Base-by-base conservation (phyloP, 2,797 vertebrate species). In the Antennarius maculatus region DNA sequence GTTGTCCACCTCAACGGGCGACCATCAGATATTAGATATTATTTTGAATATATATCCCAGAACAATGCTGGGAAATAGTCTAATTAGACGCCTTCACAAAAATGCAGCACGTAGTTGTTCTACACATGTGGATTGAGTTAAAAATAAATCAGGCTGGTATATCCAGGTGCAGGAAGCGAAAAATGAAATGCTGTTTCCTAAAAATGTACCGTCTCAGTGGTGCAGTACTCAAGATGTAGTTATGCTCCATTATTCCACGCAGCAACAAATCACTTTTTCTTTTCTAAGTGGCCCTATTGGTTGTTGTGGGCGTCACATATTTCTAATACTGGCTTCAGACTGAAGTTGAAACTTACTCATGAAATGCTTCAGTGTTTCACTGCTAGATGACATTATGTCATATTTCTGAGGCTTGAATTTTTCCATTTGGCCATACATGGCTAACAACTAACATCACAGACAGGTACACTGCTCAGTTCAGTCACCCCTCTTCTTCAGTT, bases 401-500 rank as follows among this genome's bases (percentile, higher is more conserved):
- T 51, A 51, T 61, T 61, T 61, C 28, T 28, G 46, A n/a, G 15
- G 27, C 57, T 29, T 15, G 23, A 41, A 60, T 54, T 28, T 65
- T 80, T 71, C 27, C 27, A 65, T 67, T 56, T 79, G 3, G 37
- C 51, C 54, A 47, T 43, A 60, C 48, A 60, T 37, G 34, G 53
- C 66, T 54, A 48, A 47, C 28, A 53, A 53, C 61, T 41, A 41
- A 28, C 2, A 39, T 39, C 37, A 39, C 37, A 39, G 37, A 11
- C 37, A 39, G 37, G 37, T 39, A 39, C 37, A 81, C 73, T 29
- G 39, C 13, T 23, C 34, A 29, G 29, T 71, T 76, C 71, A 74
- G 63, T 83, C 82, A 76, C 66, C 53, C 7, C 3, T 79, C 54
- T 50, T 60, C 56, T 71, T 66, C 56, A 54, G 48, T 70, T 69